Evolutionary conservation across 2,888 invertebrate genomes (phyloP).

Genomic region (Tineola bisselliella): DNA sequence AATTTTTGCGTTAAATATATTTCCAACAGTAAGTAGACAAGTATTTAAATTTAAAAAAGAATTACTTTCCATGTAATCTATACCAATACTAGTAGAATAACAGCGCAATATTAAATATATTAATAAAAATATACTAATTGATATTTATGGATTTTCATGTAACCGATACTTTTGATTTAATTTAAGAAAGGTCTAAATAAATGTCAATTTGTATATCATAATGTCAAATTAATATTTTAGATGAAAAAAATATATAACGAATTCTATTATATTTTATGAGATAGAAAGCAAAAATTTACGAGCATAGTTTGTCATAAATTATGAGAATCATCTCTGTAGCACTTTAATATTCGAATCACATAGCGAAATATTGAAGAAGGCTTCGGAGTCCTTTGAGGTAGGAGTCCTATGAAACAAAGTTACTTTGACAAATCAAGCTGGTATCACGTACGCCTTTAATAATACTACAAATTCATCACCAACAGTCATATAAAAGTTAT

Average conservation of each 20-base stretch:
- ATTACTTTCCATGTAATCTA: too few relatives aligned
- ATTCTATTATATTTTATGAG: neutral
- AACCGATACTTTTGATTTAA: too few relatives aligned
- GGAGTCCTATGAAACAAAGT: neutral
- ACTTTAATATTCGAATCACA: slow-evolving; percentile 13
- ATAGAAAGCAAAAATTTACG: neutral
- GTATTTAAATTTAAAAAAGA: too few relatives aligned
- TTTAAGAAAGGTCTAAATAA: too few relatives aligned
- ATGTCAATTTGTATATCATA: too few relatives aligned
- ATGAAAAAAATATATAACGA: neutral
- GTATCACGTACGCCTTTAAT: slow-evolving; percentile 9
- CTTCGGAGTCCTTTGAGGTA: neutral
- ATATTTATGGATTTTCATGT: too few relatives aligned
- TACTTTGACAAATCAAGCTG: slow-evolving; percentile 6
- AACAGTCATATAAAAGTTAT: neutral
- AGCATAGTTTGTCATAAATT: slow-evolving; percentile 1
- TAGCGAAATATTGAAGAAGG: slow-evolving; percentile 7
- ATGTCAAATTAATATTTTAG: neutral
- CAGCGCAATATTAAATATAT: too few relatives aligned
- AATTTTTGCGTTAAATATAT: too few relatives aligned
- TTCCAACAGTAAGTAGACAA: too few relatives aligned
- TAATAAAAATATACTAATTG: too few relatives aligned
- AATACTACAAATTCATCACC: neutral
- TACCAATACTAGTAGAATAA: too few relatives aligned
- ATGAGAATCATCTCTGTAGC: neutral